Evolutionary conservation across 2,797 vertebrate genomes (phyloP).

Genomic region (Leptodactylus fallax): DNA sequence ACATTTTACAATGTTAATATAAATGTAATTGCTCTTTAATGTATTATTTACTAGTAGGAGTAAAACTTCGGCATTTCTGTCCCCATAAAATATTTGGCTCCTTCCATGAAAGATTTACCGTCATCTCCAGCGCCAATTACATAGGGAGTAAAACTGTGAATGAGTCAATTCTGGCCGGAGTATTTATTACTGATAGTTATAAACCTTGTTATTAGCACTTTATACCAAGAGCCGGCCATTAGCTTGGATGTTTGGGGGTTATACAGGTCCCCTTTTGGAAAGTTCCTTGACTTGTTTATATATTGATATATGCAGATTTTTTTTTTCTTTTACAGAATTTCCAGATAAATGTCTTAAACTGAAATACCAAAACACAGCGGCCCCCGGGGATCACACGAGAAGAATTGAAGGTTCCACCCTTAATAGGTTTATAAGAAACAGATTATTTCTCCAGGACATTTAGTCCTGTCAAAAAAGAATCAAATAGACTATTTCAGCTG

Average conservation of each 20-base stretch:
- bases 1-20: constrained; percentile 14
- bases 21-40: constrained; percentile 15
- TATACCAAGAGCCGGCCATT: background rate
- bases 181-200: constrained; percentile 9
- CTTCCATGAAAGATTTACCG: background rate
- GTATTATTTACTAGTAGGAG: background rate
- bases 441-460: constrained; percentile 41
- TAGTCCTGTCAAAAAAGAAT: constrained; percentile 47
- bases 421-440: constrained; percentile 62
- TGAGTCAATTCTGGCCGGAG: constrained; percentile 14
- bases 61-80: background rate
- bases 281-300: background rate
- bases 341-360: constrained; percentile 25
- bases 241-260: background rate
- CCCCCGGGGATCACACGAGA: constrained; percentile 11
- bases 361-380: constrained; percentile 52
- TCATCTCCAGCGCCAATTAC: constrained; percentile 12
- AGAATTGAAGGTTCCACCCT: constrained; percentile 57
- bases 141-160: constrained; percentile 31
- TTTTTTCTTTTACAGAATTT: constrained; percentile 21
- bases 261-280: background rate
- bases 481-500: constrained; percentile 8
- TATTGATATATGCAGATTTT: constrained; percentile 29
- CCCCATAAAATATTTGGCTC: constrained; percentile 31
- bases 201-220: background rate